phyloP scores from a whole-genome alignment of 2,113 vertebrate genomes.

The Salvelinus sp. region DNA sequence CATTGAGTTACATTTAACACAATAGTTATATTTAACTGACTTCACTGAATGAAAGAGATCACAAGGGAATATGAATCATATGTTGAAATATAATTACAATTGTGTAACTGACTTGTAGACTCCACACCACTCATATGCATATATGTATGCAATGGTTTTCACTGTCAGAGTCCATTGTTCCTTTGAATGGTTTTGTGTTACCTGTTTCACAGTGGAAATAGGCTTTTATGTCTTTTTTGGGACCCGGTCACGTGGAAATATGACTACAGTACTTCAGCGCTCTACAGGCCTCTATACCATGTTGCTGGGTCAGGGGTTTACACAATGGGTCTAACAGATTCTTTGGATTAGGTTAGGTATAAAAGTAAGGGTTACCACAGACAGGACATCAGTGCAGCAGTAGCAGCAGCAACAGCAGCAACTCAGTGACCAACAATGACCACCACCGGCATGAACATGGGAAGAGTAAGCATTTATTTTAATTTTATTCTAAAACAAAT shows the following conservation, averaged over 20 bases:
- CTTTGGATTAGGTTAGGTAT: slow-evolving; percentile 52
- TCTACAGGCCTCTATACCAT: slow-evolving; percentile 48
- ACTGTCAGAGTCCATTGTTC: slow-evolving; percentile 26
- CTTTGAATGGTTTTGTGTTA: slow-evolving; percentile 39
- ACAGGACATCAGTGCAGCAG: slow-evolving; percentile 54
- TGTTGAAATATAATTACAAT: too few species aligned
- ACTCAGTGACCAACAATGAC: slow-evolving; percentile 59
- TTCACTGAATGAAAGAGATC: too few species aligned
- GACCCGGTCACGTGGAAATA: slow-evolving; percentile 39
- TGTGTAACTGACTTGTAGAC: too few species aligned
- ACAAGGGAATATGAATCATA: too few species aligned
- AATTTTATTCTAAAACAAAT: not conserved
- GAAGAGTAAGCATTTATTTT: slow-evolving; percentile 54
- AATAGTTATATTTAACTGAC: too few species aligned
- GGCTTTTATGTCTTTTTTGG: slow-evolving; percentile 58
- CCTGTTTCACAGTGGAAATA: slow-evolving; percentile 41
- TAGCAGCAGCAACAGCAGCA: slow-evolving; percentile 50
- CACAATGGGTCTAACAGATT: slow-evolving; percentile 62
- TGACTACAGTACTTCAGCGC: slow-evolving; percentile 15
- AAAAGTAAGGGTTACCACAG: slow-evolving; percentile 59
- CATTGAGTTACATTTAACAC: too few species aligned
- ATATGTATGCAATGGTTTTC: too few species aligned
- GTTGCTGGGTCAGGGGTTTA: slow-evolving; percentile 68
- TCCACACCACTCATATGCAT: not conserved
- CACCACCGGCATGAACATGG: slow-evolving; percentile 71